Conservation (phyloP, 1,140 invertebrate genomes). For the Planococcus citri region DNA sequence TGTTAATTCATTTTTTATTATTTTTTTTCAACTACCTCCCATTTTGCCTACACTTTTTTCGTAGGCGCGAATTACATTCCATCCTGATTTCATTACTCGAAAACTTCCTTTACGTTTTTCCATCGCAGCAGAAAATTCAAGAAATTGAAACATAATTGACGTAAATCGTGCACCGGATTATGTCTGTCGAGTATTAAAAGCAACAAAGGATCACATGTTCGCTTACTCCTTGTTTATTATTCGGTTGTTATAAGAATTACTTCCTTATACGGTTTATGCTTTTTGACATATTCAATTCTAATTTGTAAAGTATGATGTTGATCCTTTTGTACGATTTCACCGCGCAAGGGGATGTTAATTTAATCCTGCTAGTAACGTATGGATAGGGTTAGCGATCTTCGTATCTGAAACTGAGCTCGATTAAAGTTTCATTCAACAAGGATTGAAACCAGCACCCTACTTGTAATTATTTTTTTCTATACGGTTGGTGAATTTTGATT, state of each 20-base stretch:
- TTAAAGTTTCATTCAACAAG: not conserved
- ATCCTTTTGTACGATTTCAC: not conserved
- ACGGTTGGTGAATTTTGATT: not conserved
- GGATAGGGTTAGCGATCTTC: not conserved
- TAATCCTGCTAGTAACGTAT: not conserved
- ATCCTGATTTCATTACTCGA: not conserved
- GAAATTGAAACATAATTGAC: not conserved
- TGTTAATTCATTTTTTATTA: too few species aligned
- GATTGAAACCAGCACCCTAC: not conserved
- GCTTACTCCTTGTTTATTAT: not conserved
- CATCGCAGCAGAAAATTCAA: not conserved
- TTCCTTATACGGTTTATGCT: not conserved
- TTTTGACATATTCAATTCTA: constrained; percentile 8
- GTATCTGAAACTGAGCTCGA: not conserved
- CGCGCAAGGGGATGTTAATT: constrained; percentile 1
- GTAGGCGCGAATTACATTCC: too few species aligned
- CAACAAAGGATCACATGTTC: constrained; percentile 2
- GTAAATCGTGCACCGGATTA: not conserved
- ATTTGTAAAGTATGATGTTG: constrained; percentile 8
- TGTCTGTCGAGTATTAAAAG: not conserved
- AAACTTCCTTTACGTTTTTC: not conserved
- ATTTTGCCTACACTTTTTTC: too few species aligned
- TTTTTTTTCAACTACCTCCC: too few species aligned
- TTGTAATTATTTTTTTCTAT: not conserved
- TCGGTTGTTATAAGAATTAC: constrained; percentile 2